Percentiles rank a stretch among this genome's conserved stretches.
Conservation (phyloP, 2,113 vertebrate genomes). For the Lampris megalopsis region DNA sequence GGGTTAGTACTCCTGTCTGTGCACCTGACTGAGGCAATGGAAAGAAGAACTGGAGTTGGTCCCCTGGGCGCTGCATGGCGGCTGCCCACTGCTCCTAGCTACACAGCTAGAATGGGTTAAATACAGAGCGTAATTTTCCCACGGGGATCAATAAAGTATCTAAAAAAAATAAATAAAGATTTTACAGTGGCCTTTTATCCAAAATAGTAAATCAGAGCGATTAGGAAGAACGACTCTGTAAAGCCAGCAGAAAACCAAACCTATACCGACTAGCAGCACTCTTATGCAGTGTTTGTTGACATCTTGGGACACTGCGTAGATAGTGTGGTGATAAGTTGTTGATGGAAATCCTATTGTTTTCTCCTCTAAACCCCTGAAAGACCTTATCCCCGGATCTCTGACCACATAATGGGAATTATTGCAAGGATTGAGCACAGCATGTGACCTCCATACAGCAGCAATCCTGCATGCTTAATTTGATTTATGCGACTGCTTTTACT, state of each 20-base stretch:
- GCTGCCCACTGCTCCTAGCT: too few relatives aligned
- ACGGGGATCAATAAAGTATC: too few relatives aligned
- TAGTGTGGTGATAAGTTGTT: conserved; percentile 49
- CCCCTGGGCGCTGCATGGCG: too few relatives aligned
- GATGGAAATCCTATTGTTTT: conserved; percentile 71
- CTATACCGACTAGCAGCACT: conserved; percentile 39
- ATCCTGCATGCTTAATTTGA: neutral
- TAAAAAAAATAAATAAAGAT: too few relatives aligned
- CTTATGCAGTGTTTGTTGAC: conserved; percentile 56
- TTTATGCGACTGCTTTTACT: neutral
- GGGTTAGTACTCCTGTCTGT: too few relatives aligned
- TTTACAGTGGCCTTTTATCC: neutral
- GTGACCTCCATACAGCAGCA: conserved; percentile 65
- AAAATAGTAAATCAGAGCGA: neutral
- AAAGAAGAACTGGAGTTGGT: too few relatives aligned
- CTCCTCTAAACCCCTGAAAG: conserved; percentile 51
- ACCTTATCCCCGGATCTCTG: conserved; percentile 66
- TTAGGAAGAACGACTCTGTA: conserved; percentile 4
- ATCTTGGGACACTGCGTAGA: conserved; percentile 37
- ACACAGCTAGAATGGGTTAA: too few relatives aligned
- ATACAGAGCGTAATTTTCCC: too few relatives aligned
- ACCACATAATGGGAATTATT: conserved; percentile 67
- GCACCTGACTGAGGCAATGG: too few relatives aligned
- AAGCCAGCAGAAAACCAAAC: neutral
- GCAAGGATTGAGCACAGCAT: conserved; percentile 73